Conservation (phyloP, 2,113 vertebrate genomes). For the Falcunculus frontatus region DNA sequence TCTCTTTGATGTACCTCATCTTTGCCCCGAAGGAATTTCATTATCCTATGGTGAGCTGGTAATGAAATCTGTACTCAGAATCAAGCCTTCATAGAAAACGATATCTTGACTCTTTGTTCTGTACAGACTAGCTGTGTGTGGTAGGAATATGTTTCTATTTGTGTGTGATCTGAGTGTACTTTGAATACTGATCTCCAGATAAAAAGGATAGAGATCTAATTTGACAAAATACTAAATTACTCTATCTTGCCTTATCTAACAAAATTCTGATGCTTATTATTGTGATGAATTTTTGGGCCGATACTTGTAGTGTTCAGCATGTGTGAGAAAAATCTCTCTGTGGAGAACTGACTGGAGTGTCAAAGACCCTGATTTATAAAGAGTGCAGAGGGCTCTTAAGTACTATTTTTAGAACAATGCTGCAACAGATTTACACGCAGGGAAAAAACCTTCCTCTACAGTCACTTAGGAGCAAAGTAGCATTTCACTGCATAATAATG, state of each 20-base stretch:
- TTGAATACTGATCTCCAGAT: conserved; percentile 62
- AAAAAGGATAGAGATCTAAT: conserved; percentile 64
- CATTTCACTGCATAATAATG: conserved; percentile 78
- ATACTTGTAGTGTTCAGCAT: conserved; percentile 46
- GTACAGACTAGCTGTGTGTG: conserved; percentile 55
- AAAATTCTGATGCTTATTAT: conserved; percentile 55
- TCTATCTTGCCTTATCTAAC: conserved; percentile 54
- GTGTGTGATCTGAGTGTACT: conserved; percentile 51
- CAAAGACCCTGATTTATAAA: conserved; percentile 74
- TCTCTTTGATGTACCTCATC: conserved; percentile 68
- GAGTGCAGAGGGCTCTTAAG: conserved; percentile 72
- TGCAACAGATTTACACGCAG: conserved; percentile 68
- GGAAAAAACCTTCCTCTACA: conserved; percentile 51
- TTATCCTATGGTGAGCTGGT: conserved; percentile 58
- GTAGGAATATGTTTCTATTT: conserved; percentile 58
- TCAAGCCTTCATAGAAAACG: conserved; percentile 65
- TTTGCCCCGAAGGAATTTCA: conserved; percentile 70
- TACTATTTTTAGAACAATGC: conserved; percentile 79
- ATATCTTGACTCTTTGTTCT: conserved; percentile 68
- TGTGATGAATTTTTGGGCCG: conserved; percentile 30
- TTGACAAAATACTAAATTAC: conserved; percentile 65
- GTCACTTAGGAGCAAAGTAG: conserved; percentile 76
- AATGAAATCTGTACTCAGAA: conserved; percentile 71
- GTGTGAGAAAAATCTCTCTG: conserved; percentile 31
- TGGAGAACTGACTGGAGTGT: conserved; percentile 46